A percentile compares a stretch with the other conserved stretches of the same genome.
Evolutionary conservation across 35 echinoderm and acorn worm species (phyloP).

Genomic region (Lytechinus pictus): DNA sequence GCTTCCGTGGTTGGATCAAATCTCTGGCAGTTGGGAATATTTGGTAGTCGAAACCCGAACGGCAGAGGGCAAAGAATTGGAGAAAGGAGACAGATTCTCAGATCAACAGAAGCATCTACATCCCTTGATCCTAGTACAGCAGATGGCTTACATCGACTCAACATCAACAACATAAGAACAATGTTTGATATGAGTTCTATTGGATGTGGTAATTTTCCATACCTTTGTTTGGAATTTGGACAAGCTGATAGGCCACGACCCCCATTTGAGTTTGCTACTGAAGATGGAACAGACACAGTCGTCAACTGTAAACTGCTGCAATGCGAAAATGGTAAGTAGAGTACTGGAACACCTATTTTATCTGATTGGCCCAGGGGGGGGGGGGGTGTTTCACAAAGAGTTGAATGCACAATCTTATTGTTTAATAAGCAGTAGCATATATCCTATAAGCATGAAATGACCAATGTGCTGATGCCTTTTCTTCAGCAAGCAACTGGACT

Average conservation of each 20-base stretch:
- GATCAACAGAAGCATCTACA: slow-evolving; percentile 28
- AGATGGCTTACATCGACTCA: slow-evolving; percentile 38
- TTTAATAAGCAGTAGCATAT: no score
- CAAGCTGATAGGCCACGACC: slow-evolving; percentile 65
- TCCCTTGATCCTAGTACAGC: slow-evolving; percentile 24
- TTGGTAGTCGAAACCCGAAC: slow-evolving; percentile 70
- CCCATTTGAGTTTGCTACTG: slow-evolving; percentile 64
- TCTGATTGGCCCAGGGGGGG: not conserved
- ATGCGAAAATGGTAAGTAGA: slow-evolving; percentile 68
- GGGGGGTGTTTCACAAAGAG: no score
- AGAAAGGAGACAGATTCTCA: slow-evolving; percentile 61
- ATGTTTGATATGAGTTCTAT: slow-evolving; percentile 74
- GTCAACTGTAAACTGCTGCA: slow-evolving; percentile 58
- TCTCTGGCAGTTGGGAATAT: slow-evolving; percentile 74
- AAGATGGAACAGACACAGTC: slow-evolving; percentile 49
- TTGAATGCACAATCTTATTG: no score
- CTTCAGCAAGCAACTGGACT: no score
- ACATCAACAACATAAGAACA: slow-evolving; percentile 61
- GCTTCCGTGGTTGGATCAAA: slow-evolving; percentile 56
- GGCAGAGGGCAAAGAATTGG: slow-evolving; percentile 70
- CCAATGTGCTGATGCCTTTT: no score
- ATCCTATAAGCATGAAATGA: no score
- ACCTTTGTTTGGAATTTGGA: slow-evolving; percentile 83
- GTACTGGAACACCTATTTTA: not conserved
- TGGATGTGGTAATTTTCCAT: slow-evolving; percentile 65